Percentiles rank a stretch among this genome's conserved stretches.
phyloP scores from a whole-genome alignment of 2,113 vertebrate species.

The Leucopternis melanops region DNA sequence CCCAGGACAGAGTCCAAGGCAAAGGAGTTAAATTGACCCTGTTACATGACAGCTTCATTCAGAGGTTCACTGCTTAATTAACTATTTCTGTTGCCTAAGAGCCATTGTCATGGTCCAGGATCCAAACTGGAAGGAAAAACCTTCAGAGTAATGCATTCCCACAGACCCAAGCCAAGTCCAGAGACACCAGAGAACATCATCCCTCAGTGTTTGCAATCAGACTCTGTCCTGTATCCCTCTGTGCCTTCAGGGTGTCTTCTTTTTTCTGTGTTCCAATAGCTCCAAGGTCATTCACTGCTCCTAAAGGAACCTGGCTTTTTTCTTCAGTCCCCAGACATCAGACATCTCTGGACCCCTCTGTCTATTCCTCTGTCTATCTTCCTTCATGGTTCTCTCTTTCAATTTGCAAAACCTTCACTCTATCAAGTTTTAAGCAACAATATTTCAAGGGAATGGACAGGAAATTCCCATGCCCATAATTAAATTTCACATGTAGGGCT shows the following conservation, averaged over 20 bases:
- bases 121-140: too few relatives aligned
- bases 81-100: too few relatives aligned
- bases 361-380: slow-evolving; percentile 46
- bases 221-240: not conserved
- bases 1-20: too few relatives aligned
- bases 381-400: slow-evolving; percentile 50
- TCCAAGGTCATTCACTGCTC: slow-evolving; percentile 35
- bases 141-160: too few relatives aligned
- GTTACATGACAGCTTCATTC: too few relatives aligned
- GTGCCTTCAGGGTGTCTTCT: slow-evolving; percentile 43
- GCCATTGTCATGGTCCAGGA: too few relatives aligned
- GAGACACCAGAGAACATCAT: too few relatives aligned
- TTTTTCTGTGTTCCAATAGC: not conserved
- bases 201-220: not conserved
- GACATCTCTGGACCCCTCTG: slow-evolving; percentile 32
- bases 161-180: too few relatives aligned
- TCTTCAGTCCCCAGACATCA: slow-evolving; percentile 31
- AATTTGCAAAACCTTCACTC: slow-evolving; percentile 61
- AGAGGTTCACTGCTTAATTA: too few relatives aligned
- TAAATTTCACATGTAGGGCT: slow-evolving; percentile 52
- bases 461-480: slow-evolving; percentile 59
- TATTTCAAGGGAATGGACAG: slow-evolving; percentile 44
- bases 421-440: slow-evolving; percentile 47
- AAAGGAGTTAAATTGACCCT: too few relatives aligned
- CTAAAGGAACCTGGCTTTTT: slow-evolving; percentile 36